Evolutionary conservation across 2,113 vertebrate species (phyloP).

Genomic region (Engystomops pustulosus): DNA sequence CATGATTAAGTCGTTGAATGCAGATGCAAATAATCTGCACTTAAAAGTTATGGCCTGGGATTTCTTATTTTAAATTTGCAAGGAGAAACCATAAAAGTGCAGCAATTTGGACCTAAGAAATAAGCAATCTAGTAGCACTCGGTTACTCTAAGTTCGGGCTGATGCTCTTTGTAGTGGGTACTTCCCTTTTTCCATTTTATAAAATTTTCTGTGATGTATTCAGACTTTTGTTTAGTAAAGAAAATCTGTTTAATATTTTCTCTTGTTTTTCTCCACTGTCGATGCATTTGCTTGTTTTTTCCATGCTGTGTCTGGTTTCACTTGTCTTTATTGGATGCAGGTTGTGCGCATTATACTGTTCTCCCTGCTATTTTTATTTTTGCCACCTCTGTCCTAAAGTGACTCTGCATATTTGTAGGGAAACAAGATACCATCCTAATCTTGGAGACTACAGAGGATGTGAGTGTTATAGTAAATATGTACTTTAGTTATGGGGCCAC

Average conservation of each 20-base stretch:
- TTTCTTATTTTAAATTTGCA: too few relatives aligned
- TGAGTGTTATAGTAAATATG: too few relatives aligned
- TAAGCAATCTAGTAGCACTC: not conserved
- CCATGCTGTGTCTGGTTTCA: constrained; percentile 45
- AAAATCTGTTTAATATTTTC: constrained; percentile 44
- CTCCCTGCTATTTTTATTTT: constrained; percentile 2
- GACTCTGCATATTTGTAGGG: constrained; percentile 17
- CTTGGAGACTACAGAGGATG: not conserved
- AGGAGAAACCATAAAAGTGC: too few relatives aligned
- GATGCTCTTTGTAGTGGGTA: not conserved
- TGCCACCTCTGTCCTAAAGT: constrained; percentile 38
- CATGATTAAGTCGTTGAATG: too few relatives aligned
- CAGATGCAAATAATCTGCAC: too few relatives aligned
- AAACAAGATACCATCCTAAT: not conserved
- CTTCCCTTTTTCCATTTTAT: not conserved
- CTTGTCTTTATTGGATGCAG: constrained; percentile 42
- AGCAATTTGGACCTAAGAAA: too few relatives aligned
- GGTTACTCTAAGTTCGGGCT: not conserved
- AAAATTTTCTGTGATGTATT: constrained; percentile 29
- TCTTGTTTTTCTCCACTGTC: constrained; percentile 9
- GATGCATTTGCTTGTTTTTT: constrained; percentile 43
- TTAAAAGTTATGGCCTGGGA: too few relatives aligned
- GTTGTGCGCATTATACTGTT: not conserved
- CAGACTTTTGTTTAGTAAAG: constrained; percentile 9
- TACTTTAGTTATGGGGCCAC: too few relatives aligned